phyloP scores from a whole-genome alignment of 30 jellyfish, hydroid and myxozoan species.

The Mastigias papua region DNA sequence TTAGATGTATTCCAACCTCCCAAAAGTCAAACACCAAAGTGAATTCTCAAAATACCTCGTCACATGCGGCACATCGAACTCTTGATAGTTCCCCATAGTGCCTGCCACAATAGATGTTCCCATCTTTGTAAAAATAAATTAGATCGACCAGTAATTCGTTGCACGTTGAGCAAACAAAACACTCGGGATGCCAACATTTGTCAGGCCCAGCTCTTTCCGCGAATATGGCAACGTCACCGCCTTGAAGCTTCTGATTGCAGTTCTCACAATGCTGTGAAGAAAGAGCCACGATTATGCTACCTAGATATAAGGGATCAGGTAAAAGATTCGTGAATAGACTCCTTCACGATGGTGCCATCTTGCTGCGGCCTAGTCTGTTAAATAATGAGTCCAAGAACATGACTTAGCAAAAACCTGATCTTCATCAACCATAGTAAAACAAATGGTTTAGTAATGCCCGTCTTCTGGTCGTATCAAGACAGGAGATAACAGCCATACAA shows the following conservation, averaged over 20 bases:
- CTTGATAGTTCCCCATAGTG: slow-evolving; percentile 96
- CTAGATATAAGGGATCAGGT: not conserved
- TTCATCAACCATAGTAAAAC: too few relatives aligned
- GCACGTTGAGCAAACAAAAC: slow-evolving; percentile 91
- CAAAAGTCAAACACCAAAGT: not conserved
- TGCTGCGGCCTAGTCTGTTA: too few relatives aligned
- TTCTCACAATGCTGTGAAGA: slow-evolving; percentile 58
- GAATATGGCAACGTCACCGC: slow-evolving; percentile 90
- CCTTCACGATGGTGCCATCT: too few relatives aligned
- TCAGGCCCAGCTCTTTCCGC: slow-evolving; percentile 94
- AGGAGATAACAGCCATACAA: too few relatives aligned
- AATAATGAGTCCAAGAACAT: too few relatives aligned
- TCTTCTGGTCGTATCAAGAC: too few relatives aligned
- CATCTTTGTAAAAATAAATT: slow-evolving; percentile 85
- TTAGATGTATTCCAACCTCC: not conserved
- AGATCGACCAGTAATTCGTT: slow-evolving; percentile 83
- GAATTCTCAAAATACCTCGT: slow-evolving; percentile 77
- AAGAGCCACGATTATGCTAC: not conserved
- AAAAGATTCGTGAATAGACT: too few relatives aligned
- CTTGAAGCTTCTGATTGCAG: slow-evolving; percentile 68
- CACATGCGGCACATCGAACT: slow-evolving; percentile 97
- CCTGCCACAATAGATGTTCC: slow-evolving; percentile 92
- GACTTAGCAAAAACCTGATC: too few relatives aligned
- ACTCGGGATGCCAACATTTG: slow-evolving; percentile 94
- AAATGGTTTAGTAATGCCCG: too few relatives aligned